Evolutionary conservation across 1,140 invertebrate species (phyloP), one percentile per base, ranked within the genome.

Genomic region (Pogonomyrmex barbatus): DNA sequence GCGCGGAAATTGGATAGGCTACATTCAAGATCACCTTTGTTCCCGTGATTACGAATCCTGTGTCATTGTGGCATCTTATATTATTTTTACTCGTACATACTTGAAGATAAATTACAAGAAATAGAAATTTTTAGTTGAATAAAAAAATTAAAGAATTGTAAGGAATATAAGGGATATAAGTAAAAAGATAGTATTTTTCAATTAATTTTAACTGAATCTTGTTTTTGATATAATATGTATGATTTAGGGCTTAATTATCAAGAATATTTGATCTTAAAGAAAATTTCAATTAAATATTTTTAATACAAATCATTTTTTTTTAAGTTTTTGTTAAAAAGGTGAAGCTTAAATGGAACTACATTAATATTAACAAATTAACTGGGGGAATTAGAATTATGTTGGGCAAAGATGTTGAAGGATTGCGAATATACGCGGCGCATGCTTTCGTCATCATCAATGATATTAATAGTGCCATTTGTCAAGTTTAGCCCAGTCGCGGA

Each of bases 391-490:
- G 45, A 10, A 24, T 4, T 79, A 79, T 81, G 39, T 81, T 12
- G 6, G 17, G 12, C 24, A 56, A 24, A 24, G 24, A 39, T 68
- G 39, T 58, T 58, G 33, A 47, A 47, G 39, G 62, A 42, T 67
- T 3, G n/a, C 12, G 47, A 75, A 14, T 68, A 24, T 24, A 24
- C 24, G 17, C 30, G 10, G 24, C 30, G 42, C 17, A 6, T 73
- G 10, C 30, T 47, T 73, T 82, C 78, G 52, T 71, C 79, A 82
- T 60, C 52, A 73, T 73, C 42, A 42, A 71, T 58, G 39, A 68
- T 82, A 82, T 71, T 71, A 71, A 71, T 82, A 82, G 52, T 9
- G 36, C 10, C 12, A 52, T 82, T 82, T 82, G 65, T 82, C 79
- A 82, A 82, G 67, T 73, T 82, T 82, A 82, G 52, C 67, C 4